A percentile compares a stretch with the other conserved stretches of the same genome.
Conservation (phyloP, 2,888 invertebrate genomes). For the Rhodophaea formosa region DNA sequence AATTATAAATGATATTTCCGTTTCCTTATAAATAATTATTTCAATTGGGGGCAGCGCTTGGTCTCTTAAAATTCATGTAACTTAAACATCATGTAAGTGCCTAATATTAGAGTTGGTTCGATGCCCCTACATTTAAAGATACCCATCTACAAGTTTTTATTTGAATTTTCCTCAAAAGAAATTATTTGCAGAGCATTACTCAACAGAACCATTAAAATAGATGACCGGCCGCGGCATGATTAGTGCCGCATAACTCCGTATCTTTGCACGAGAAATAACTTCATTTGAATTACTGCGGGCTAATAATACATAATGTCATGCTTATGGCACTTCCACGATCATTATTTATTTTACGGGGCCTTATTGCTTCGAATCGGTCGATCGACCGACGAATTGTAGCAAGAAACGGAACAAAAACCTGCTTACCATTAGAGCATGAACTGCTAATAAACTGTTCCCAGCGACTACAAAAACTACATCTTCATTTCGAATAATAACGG, state of each 20-base stretch:
- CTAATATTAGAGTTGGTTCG: no score
- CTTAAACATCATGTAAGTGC: no score
- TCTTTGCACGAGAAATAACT: conserved; percentile 15
- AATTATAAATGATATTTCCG: no score
- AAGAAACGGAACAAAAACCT: conserved; percentile 58
- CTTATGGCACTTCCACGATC: conserved; percentile 24
- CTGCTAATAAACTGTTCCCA: conserved; percentile 57
- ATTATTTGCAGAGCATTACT: conserved; percentile 1
- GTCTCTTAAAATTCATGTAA: no score
- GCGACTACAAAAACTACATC: conserved; percentile 62
- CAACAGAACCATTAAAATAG: conserved; percentile 17
- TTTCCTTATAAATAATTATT: no score
- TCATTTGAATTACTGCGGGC: conserved; percentile 14
- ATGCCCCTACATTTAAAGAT: no score
- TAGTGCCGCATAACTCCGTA: conserved; percentile 1
- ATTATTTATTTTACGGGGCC: conserved; percentile 35
- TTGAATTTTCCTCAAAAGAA: background rate
- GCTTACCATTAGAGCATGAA: conserved; percentile 57
- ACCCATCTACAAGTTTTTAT: background rate
- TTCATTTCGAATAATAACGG: conserved; percentile 66
- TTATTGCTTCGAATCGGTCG: conserved; percentile 41
- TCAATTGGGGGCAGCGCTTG: no score
- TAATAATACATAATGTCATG: conserved; percentile 20
- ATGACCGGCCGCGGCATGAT: conserved; percentile 10
- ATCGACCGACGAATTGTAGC: conserved; percentile 45